Evolutionary conservation across 2,113 vertebrate species (phyloP), one percentile per base, ranked within the genome.

Genomic region (Myotis lucifugus): DNA sequence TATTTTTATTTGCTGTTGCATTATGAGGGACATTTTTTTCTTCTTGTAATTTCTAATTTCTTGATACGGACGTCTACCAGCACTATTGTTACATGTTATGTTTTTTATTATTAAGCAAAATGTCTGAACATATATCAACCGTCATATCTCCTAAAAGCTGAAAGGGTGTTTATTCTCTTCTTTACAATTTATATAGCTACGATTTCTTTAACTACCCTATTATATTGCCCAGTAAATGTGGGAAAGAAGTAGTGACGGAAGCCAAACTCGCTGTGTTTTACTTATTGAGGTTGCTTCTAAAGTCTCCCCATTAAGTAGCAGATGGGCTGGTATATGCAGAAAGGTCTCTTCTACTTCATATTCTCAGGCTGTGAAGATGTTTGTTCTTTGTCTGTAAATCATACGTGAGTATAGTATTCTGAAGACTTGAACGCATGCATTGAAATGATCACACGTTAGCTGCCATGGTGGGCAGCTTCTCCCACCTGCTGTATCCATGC

Each of bases 71-170:
- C 46, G 11, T 17, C 64, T 40, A 42, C 21, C n/a, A 29, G 69
- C 48, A 69, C 15, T 50, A 32, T 66, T 74, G 56, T 48, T 91
- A 8, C n/a, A 52, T 29, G 3, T 70, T 69, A 48, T 8, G 42
- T 94, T 85, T 85, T 85, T 79, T 29, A 25, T 85, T 85, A 34
- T 85, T 52, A 94, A 94, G 73, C 52, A 78, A 85, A 70, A 64
- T 73, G 9, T 46, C 56, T 76, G 46, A 77, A 89, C 32, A 37
- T 70, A 77, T n/a, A 27, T 90, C 73, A 40, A 90, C 40, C 37
- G 25, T 67, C 5, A 19, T 85, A 12, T 29, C 21, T 76, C 74
- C 37, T 78, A 50, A 77, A 85, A 59, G 37, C 0, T 19, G 19
- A 85, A 85, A 90, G 10, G 19, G 14, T 50, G 48, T 85, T 84